Evolutionary conservation across 2,113 vertebrate species (phyloP).

Genomic region (Columba livia): DNA sequence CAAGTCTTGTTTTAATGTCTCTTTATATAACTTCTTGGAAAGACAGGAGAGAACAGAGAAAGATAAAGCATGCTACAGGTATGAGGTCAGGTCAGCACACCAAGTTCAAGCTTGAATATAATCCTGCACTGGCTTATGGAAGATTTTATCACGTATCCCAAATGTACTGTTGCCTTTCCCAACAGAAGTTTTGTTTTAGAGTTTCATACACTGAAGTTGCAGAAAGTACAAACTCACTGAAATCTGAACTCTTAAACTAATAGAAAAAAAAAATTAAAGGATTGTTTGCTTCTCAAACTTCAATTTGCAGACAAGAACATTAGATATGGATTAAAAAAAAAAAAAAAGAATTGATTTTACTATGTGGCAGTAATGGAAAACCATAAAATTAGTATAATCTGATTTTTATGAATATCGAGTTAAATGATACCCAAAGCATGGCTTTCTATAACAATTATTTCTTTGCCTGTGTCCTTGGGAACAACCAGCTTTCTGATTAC

Average conservation of each 20-base stretch:
- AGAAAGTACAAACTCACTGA: conserved; percentile 38
- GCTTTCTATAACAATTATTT: conserved; percentile 4
- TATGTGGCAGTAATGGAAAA: conserved; percentile 22
- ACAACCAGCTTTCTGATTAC: not conserved
- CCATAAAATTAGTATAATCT: conserved; percentile 40
- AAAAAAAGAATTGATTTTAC: not conserved
- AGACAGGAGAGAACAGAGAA: not conserved
- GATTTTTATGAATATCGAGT: conserved; percentile 50
- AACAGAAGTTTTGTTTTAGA: not conserved
- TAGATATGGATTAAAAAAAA: not conserved
- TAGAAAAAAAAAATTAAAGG: conserved; percentile 3
- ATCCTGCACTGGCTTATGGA: not conserved
- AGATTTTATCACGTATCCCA: conserved; percentile 25
- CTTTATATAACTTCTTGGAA: not conserved
- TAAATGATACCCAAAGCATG: conserved; percentile 10
- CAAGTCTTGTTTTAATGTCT: not conserved
- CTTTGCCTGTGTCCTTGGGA: not conserved
- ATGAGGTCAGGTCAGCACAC: conserved; percentile 5
- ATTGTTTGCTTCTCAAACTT: conserved; percentile 25
- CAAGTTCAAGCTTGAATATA: not conserved
- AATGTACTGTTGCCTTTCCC: not conserved
- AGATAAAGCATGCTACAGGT: not conserved
- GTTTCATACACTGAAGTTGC: not conserved
- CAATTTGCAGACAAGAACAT: conserved; percentile 37
- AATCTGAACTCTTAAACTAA: not conserved